Base-by-base conservation (phyloP, 2,113 vertebrate genomes). In the Azemiops feae region DNA sequence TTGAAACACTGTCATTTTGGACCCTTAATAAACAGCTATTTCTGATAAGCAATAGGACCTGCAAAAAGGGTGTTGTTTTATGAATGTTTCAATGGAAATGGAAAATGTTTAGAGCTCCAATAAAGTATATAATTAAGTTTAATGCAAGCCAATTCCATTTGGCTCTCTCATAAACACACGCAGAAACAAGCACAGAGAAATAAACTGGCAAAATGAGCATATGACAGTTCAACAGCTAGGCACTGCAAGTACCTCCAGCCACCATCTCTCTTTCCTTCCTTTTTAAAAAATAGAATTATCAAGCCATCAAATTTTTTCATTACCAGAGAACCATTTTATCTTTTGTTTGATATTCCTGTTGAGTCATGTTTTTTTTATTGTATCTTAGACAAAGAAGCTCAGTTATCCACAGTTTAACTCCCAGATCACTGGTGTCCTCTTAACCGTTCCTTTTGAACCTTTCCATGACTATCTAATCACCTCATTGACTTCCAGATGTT, bases 391-490 rank as follows among this genome's bases (percentile, higher is more conserved):
- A 86, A 93, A 87, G 2, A 16, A 5, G 69, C 0, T 90, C 30
- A 81, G 23, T 92, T n/a, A 20, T 52, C 88, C 16, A 2, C 85
- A 86, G 1, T 8, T 69, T 47, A 12, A 54, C 20, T 87, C 58
- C 9, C n/a, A 85, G 5, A 7, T 11, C 88, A 81, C 4, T n/a
- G 87, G 14, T 60, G 93, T 85, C n/a, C 4, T 52, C n/a, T 6
- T 8, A 92, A 47, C 14, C 45, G 90, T 89, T 89, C 55, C 87
- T n/a, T 50, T 39, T 87, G 45, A 45, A 93, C 91, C 60, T 90
- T 92, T 9, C 52, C 92, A 22, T 20, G 95, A 94, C 34, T 69
- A 45, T 34, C n/a, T 91, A 27, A 94, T 39, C 74, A 91, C n/a
- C 16, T 53, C 23, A 92, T 90, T 92, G 2, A 39, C 93, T 55